A percentile compares a stretch with the other conserved stretches of the same genome.
Conservation (phyloP, 2,797 vertebrate genomes). For the Dendrocincla tyrannina region DNA sequence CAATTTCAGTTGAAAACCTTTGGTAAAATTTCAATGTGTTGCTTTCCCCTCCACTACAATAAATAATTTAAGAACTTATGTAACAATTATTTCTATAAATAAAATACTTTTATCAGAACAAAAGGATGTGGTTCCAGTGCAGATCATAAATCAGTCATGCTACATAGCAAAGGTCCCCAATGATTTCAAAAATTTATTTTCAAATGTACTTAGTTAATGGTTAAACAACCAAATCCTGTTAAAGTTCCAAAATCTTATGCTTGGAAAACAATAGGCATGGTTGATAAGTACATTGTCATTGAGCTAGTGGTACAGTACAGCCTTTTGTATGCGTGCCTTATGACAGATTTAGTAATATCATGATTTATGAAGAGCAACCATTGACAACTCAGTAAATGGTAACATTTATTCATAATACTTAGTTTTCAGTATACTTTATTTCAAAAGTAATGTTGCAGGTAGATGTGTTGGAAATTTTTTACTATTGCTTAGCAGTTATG, state of each 20-base stretch:
- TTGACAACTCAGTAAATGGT: conserved; percentile 56
- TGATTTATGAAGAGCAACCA: conserved; percentile 76
- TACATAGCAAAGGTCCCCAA: background rate
- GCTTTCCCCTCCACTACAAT: background rate
- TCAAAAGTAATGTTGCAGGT: conserved; percentile 67
- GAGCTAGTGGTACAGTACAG: conserved; percentile 28
- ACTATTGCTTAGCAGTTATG: background rate
- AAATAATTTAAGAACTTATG: conserved; percentile 52
- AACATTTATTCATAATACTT: conserved; percentile 68
- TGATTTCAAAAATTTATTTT: conserved; percentile 49
- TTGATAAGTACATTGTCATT: conserved; percentile 17
- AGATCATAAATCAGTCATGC: background rate
- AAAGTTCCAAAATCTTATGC: background rate
- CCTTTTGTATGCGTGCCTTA: conserved; percentile 70
- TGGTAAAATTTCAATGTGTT: conserved; percentile 7
- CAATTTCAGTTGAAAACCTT: background rate
- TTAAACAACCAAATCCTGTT: background rate
- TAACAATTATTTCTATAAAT: conserved; percentile 42
- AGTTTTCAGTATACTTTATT: conserved; percentile 69
- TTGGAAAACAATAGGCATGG: conserved; percentile 32
- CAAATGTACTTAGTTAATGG: conserved; percentile 14
- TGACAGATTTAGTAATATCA: conserved; percentile 68
- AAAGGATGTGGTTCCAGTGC: background rate
- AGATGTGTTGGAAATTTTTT: background rate
- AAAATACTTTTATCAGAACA: conserved; percentile 37